phyloP scores from a whole-genome alignment of 2,113 vertebrate genomes.

The Melanerpes aurifrons region DNA sequence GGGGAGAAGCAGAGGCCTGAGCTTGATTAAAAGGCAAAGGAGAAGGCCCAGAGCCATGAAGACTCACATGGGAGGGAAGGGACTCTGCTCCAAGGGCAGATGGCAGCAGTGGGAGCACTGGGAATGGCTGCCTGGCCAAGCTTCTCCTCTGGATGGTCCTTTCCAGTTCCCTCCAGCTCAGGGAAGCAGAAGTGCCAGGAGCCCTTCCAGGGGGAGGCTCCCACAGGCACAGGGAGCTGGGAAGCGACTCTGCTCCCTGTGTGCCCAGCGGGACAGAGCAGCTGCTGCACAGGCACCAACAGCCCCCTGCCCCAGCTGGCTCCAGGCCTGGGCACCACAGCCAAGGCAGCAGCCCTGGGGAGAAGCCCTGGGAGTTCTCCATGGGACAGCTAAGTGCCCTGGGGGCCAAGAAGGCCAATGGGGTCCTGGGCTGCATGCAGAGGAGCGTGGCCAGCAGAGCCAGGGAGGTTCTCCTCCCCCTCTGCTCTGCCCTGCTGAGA shows the following conservation, averaged over 20 bases:
- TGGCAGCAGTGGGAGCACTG: background rate
- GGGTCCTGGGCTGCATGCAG: too few relatives aligned
- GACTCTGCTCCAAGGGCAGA: conserved; percentile 26
- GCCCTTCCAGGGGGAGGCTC: background rate
- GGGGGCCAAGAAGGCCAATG: too few relatives aligned
- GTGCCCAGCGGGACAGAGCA: background rate
- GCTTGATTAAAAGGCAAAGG: conserved; percentile 22
- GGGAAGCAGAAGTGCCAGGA: background rate
- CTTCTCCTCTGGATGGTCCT: background rate
- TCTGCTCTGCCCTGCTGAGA: too few relatives aligned
- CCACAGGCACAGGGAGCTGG: background rate
- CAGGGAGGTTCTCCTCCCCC: too few relatives aligned
- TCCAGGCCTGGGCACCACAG: background rate
- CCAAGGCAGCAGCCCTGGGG: background rate
- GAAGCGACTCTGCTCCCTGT: too few relatives aligned
- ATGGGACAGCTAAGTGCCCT: too few relatives aligned
- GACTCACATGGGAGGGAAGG: background rate
- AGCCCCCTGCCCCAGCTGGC: background rate
- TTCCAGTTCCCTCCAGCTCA: conserved; percentile 31
- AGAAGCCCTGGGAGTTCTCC: too few relatives aligned
- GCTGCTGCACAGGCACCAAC: background rate
- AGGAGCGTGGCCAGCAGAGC: too few relatives aligned
- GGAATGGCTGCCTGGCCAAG: conserved; percentile 22
- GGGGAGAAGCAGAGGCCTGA: conserved; percentile 50
- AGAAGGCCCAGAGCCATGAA: conserved; percentile 31